A percentile compares a stretch with the other conserved stretches of the same genome.
These are phyloP conservation scores for Eriocheir sinensis DNA, from an alignment of 1,140 invertebrate species.

Conservation along the genomic window DNA sequence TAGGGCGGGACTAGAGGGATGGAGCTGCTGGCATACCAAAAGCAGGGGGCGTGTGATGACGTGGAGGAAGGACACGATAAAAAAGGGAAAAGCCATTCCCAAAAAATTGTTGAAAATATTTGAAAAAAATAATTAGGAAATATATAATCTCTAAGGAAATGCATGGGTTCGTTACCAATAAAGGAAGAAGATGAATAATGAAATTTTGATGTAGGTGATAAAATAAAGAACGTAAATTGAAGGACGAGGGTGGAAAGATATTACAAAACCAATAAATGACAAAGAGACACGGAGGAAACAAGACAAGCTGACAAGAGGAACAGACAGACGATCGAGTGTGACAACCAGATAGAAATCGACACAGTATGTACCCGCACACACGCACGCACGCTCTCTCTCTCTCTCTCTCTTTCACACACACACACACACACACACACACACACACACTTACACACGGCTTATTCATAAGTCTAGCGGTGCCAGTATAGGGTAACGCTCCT, in stretches of 20 bases:
- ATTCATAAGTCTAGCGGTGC: background rate
- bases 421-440: slow-evolving; percentile 22
- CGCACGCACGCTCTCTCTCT: too few relatives aligned
- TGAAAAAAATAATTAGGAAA: background rate
- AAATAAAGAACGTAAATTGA: background rate
- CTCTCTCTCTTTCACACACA: too few relatives aligned
- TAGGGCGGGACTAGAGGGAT: background rate
- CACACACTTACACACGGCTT: background rate
- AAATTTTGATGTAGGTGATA: background rate
- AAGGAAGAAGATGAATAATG: background rate
- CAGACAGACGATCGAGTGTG: background rate
- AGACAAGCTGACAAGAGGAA: background rate
- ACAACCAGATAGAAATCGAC: background rate
- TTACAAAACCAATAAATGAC: background rate
- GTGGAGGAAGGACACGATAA: background rate
- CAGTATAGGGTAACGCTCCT: background rate
- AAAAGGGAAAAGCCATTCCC: too few relatives aligned
- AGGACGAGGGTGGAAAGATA: background rate
- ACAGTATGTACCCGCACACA: background rate
- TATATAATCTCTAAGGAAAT: background rate
- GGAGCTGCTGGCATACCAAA: background rate
- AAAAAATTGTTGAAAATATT: background rate
- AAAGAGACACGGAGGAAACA: background rate
- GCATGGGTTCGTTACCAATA: background rate
- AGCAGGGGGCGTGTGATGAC: background rate